Conservation (phyloP, 2,113 vertebrate species). For the Myrmecobius fasciatus region DNA sequence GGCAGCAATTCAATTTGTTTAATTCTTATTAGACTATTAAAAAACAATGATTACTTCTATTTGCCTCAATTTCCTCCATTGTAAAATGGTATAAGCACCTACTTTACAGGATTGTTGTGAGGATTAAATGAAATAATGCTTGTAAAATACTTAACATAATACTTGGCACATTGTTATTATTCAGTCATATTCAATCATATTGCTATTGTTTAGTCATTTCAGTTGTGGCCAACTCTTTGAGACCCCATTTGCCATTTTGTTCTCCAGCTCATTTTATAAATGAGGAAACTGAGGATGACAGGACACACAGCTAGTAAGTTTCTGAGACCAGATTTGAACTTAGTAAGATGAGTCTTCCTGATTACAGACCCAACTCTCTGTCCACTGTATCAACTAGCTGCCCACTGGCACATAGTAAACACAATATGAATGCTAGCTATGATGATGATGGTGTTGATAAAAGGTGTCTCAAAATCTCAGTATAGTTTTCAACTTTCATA, state of each 20-base stretch:
- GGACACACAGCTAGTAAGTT: neutral
- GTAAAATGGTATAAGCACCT: neutral
- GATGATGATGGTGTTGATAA: neutral
- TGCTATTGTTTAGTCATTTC: neutral
- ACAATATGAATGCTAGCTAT: neutral
- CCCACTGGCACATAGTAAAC: neutral
- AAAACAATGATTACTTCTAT: neutral
- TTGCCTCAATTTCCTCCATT: neutral
- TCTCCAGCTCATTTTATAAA: neutral
- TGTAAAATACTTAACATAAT: neutral
- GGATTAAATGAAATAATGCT: neutral
- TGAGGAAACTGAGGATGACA: neutral
- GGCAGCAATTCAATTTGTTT: constrained; percentile 14
- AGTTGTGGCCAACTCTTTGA: neutral
- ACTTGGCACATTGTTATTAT: neutral
- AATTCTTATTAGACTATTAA: neutral
- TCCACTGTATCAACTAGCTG: neutral
- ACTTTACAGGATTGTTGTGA: neutral
- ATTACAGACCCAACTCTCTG: neutral
- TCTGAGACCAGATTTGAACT: neutral
- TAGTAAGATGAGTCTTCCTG: neutral
- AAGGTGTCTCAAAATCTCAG: neutral
- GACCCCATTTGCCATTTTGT: neutral
- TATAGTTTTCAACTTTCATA: neutral
- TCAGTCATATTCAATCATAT: neutral